Evolutionary conservation across 2,888 invertebrate genomes (phyloP), one percentile per base, ranked within the genome.

Genomic region (Rhamnusium bicolor): DNA sequence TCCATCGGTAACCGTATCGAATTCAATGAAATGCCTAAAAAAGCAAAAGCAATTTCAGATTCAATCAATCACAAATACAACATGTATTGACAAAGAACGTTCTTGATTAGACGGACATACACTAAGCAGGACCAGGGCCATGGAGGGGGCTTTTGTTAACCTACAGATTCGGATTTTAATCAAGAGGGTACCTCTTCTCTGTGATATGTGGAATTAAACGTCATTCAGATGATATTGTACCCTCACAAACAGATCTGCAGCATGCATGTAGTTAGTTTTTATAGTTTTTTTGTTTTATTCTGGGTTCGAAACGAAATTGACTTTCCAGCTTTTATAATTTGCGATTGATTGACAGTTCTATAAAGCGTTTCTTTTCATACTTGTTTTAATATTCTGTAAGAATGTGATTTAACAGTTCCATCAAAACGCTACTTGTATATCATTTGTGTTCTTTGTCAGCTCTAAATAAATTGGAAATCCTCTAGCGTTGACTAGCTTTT

Each of bases 21-120:
- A 70, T 56, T 54, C 61, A 18, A 56, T 29, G 49, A 54, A 70
- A 70, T 70, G 53, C 54, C 47, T 71, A 73, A 83, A 83, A 83
- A 80, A 82, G 82, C 80, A 83, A 85, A 86, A 85, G 85, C 85
- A 85, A 86, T 86, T 87, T 85, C 83, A 83, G 84, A 85, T 84
- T 86, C 85, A 86, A 86, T 86, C 86, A 86, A 86, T 86, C 86
- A 86, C 84, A 85, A 86, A 85, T 85, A 86, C 84, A 82, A 82
- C 82, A 80, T 85, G 83, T 84, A 85, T 85, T 85, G 85, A 87
- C 86, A 87, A 86, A 85, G 85, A 83, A 81, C 84, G 80, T 83
- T 83, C 85, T 85, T 86, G 86, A 87, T 87, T 86, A 87, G 86
- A 84, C 84, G 85, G 85, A 85, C 86, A 82, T 83, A 80, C 83